phyloP scores from a whole-genome alignment of 2,888 invertebrate genomes.

The Girardia tigrina region DNA sequence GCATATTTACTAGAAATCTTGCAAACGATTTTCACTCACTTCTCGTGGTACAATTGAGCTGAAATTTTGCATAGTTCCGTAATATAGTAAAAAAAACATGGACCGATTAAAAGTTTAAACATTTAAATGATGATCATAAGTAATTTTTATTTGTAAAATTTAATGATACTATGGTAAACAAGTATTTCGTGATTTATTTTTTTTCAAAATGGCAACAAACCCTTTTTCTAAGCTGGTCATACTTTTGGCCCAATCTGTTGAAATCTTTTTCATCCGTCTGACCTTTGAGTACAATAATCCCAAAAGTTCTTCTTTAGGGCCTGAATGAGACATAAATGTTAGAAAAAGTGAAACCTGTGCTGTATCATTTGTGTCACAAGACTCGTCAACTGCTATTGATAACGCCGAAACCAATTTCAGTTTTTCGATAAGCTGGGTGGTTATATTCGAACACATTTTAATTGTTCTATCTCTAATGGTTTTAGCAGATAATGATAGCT shows the following conservation, averaged over 20 bases:
- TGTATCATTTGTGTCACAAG: conserved; percentile 11
- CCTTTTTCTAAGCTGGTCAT: conserved; percentile 24
- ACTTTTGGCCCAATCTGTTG: conserved; percentile 25
- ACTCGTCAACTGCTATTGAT: conserved; percentile 9
- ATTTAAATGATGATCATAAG: no score
- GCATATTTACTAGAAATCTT: no score
- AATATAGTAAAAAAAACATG: no score
- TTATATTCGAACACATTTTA: background rate
- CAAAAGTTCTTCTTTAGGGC: conserved; percentile 27
- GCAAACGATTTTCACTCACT: no score
- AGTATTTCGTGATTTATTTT: conserved; percentile 31
- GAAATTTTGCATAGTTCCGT: no score
- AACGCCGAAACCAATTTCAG: background rate
- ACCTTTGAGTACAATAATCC: conserved; percentile 16
- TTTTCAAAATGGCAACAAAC: conserved; percentile 28
- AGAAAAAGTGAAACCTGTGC: background rate
- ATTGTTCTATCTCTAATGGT: background rate
- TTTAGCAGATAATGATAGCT: background rate
- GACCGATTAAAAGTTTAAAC: no score
- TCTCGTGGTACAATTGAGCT: no score
- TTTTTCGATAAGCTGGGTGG: background rate
- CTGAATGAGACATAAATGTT: background rate
- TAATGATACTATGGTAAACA: conserved; percentile 32
- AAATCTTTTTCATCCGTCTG: conserved; percentile 25
- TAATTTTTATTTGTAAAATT: no score